Evolutionary conservation across 2,888 invertebrate genomes (phyloP), one percentile per base, ranked within the genome.

Genomic region (Synanthedon andrenaeformis): DNA sequence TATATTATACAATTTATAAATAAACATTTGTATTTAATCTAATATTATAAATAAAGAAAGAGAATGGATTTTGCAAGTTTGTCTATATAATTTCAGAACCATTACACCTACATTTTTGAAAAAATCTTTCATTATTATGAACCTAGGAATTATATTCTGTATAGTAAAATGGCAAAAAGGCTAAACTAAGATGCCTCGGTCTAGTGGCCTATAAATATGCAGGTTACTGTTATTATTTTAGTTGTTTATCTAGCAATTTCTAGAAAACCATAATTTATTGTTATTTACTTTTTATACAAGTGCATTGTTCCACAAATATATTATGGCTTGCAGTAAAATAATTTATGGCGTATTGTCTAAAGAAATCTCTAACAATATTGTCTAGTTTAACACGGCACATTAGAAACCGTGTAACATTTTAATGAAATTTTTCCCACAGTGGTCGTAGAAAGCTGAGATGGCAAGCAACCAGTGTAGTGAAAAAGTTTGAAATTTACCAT

Each of bases 231-330:
- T 35, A 35, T 35, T 35, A 10, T 35, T 35, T 35, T 35, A 35
- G 10, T 10, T 28, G 28, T 28, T 28, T 35, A 35, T 35, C 62
- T 60, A 57, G 54, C 54, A 57, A 51, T 51, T 51, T 51, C 45
- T 45, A 45, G 13, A 13, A 45, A 45, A 45, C 35, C 3, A 45
- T 13, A 45, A 45, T 45, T 45, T 35, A 35, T 35, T 35, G 35
- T 35, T 35, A 35, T 35, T 13, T 12, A 45, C 13, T 45, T 4
- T 45, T 45, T 12, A 45, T 45, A 45, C 45, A 14, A 12, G 3
- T 45, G 54, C 35, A 45, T 42, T 42, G 50, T 52, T 35, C 45
- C 35, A 42, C 49, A 41, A n/a, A 52, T 11, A 41, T 51, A 23
- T 23, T 23, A 17, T 51, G 42, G 51, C 50, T 50, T 53, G 41